Evolutionary conservation across 2,113 vertebrate species (phyloP), one percentile per base, ranked within the genome.

Genomic region (Neolamprologus ventralis): DNA sequence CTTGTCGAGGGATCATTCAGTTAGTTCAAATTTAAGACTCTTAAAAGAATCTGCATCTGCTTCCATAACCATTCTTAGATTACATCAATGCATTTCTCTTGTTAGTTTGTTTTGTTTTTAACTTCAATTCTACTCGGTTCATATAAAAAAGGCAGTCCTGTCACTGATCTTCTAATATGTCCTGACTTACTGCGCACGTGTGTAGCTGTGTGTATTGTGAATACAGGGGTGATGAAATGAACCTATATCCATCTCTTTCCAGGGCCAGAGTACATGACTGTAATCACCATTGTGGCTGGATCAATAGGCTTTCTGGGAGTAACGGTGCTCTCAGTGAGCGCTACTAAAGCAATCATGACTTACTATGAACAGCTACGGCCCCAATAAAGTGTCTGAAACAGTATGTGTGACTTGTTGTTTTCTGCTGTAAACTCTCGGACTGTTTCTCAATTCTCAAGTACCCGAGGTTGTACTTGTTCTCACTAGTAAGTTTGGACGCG

Each of bases 341-440:
- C 89, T 58, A 26, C 79, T n/a, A 95, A 95, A 86, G 89, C 92
- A 7, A 85, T 95, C 10, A 89, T 95, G 89, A 42, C 17, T 28
- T 94, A 92, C 13, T 92, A 91, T 57, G 86, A 94, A 54, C 68
- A n/a, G 14, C 75, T 83, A 6, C 68, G 28, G 7, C 54, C 8
- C n/a, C 33, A 95, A 93, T 96, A 92, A 95, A 93, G 6, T 13
- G 13, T 33, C 81, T 85, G 5, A 2, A 54, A 71, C 17, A 2
- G 8, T 33, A 2, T 17, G 26, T 51, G 73, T 11, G 0, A 35
- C 13, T 21, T 23, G 13, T 21, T 9, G 45, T 28, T 83, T 33
- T 6, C 57, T 60, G 57, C 28, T 60, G 28, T 60, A 33, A 63
- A 33, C 23, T 57, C 55, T 57, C 0, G 2, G 55, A 28, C 55